A percentile compares a stretch with the other conserved stretches of the same genome.
Conservation (phyloP, 37 sponge, comb jelly and placozoan species). For the Bolinopsis microptera region DNA sequence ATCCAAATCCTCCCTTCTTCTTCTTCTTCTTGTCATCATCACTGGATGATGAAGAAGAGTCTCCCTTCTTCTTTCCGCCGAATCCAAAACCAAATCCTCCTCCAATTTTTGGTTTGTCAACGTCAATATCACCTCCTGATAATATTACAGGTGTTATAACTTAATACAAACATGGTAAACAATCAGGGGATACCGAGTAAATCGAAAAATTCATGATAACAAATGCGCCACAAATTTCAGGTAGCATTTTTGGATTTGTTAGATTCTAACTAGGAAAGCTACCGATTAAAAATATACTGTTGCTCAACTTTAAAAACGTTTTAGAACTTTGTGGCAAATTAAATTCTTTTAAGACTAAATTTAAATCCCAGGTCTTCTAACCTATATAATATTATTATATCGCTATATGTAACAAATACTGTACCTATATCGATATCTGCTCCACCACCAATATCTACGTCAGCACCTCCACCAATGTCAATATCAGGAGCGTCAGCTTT, state of each 20-base stretch:
- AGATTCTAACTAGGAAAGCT: no score
- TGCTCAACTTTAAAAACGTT: no score
- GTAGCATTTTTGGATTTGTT: no score
- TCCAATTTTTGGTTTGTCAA: background rate
- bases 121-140: constrained; percentile 7
- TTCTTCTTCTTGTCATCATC: constrained; percentile 59
- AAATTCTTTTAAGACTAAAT: no score
- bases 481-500: constrained; percentile 36
- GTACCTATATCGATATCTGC: background rate
- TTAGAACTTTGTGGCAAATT: no score
- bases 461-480: background rate
- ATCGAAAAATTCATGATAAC: no score
- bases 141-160: no score
- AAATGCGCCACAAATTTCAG: background rate
- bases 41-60: background rate
- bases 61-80: background rate
- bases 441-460: background rate
- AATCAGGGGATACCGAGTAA: no score
- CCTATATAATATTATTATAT: no score
- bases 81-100: background rate
- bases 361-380: no score
- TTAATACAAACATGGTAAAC: no score
- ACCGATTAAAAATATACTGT: no score
- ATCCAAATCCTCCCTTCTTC: constrained; percentile 46
- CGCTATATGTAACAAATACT: background rate